Conservation (phyloP, 1,140 invertebrate genomes). For the Megalonaias nervosa region DNA sequence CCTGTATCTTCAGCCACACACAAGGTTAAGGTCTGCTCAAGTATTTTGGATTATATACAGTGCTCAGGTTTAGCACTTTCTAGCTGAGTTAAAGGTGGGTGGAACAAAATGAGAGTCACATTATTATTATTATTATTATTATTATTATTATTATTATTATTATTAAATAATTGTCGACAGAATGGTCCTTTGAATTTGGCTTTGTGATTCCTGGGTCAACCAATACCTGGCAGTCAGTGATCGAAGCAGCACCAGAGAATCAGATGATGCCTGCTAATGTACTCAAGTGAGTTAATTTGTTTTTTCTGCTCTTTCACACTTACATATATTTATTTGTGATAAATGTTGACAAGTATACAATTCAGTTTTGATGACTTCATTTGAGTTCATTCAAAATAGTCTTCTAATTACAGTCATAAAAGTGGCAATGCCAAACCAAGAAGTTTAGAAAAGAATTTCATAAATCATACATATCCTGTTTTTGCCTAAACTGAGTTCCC, state of each 20-base stretch:
- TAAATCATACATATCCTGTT: neutral
- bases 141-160: no score
- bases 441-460: neutral
- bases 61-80: no score
- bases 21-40: no score
- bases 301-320: no score
- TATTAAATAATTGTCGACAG: slow-evolving; percentile 65
- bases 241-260: slow-evolving; percentile 98
- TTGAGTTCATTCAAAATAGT: neutral
- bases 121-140: no score
- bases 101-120: no score
- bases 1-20: no score
- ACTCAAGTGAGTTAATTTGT: slow-evolving; percentile 82
- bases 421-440: no score
- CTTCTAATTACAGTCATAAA: neutral
- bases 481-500: neutral
- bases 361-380: neutral
- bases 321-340: neutral
- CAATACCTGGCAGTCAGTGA: slow-evolving; percentile 99
- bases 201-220: slow-evolving; percentile 99
- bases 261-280: slow-evolving; percentile 99
- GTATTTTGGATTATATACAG: no score
- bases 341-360: neutral
- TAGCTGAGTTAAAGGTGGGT: no score
- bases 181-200: slow-evolving; percentile 99